A percentile compares a stretch with the other conserved stretches of the same genome.
phyloP scores from a whole-genome alignment of 2,113 vertebrate species.

The Platysternon megacephalum region DNA sequence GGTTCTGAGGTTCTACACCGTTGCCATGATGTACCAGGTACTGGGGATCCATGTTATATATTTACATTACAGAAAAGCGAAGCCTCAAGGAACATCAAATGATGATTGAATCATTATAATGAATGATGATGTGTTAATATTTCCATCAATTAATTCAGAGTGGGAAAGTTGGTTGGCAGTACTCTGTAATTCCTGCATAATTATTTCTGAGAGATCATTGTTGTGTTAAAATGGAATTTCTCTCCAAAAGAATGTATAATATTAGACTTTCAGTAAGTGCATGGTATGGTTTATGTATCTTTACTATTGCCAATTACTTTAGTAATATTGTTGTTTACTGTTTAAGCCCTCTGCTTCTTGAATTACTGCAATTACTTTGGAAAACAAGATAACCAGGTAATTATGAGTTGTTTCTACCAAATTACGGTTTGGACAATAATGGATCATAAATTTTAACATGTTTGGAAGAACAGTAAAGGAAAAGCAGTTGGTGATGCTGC shows the following conservation, averaged over 20 bases:
- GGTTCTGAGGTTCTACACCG: not conserved
- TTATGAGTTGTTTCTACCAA: not conserved
- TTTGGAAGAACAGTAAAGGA: not conserved
- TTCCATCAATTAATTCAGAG: not conserved
- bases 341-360: constrained; percentile 16
- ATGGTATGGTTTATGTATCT: not conserved
- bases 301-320: not conserved
- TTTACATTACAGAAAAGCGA: not conserved
- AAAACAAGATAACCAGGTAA: not conserved
- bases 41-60: not conserved
- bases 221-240: constrained; percentile 49
- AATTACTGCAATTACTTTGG: constrained; percentile 24
- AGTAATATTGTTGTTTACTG: not conserved
- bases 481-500: not conserved
- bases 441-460: not conserved
- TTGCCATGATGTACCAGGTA: not conserved
- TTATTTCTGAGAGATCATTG: constrained; percentile 41
- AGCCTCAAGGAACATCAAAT: not conserved
- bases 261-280: not conserved
- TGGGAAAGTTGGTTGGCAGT: not conserved
- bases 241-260: constrained; percentile 40
- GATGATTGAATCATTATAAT: not conserved
- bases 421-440: not conserved
- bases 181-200: not conserved
- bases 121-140: not conserved